Evolutionary conservation across 2,113 vertebrate species (phyloP).

Genomic region (Piprites chloris): DNA sequence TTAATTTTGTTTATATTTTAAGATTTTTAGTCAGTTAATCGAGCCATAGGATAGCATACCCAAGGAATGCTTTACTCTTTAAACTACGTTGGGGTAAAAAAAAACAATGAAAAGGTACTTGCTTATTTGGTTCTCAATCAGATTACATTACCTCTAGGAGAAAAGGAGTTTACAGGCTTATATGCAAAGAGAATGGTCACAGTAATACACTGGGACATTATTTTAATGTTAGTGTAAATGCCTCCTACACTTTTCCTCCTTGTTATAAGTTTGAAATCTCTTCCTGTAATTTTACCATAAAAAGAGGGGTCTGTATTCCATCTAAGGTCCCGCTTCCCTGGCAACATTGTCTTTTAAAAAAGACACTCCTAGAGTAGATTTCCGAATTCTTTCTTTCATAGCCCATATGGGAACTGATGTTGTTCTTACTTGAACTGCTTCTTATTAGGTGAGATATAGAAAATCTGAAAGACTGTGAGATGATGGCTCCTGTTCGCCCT

Average conservation of each 20-base stretch:
- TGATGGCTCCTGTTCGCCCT: background rate
- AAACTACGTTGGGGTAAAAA: background rate
- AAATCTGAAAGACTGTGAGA: background rate
- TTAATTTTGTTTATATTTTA: background rate
- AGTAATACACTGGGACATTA: background rate
- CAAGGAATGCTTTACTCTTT: background rate
- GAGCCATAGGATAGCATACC: fast-evolving
- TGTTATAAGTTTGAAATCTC: too few species aligned
- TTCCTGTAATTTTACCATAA: too few species aligned
- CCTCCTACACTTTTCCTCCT: background rate
- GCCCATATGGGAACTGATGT: background rate
- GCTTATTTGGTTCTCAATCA: background rate
- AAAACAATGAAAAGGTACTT: background rate
- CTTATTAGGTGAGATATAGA: background rate
- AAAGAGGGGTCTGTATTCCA: too few species aligned
- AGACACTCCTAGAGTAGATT: background rate
- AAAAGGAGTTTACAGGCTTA: background rate
- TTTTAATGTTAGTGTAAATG: background rate
- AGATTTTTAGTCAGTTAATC: background rate
- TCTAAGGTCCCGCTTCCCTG: too few species aligned
- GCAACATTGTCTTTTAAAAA: too few species aligned
- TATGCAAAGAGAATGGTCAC: background rate
- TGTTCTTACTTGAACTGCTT: background rate
- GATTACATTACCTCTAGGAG: background rate
- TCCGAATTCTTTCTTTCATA: background rate